phyloP scores from a whole-genome alignment of 2,797 vertebrate genomes.

The Pangasius djambal region DNA sequence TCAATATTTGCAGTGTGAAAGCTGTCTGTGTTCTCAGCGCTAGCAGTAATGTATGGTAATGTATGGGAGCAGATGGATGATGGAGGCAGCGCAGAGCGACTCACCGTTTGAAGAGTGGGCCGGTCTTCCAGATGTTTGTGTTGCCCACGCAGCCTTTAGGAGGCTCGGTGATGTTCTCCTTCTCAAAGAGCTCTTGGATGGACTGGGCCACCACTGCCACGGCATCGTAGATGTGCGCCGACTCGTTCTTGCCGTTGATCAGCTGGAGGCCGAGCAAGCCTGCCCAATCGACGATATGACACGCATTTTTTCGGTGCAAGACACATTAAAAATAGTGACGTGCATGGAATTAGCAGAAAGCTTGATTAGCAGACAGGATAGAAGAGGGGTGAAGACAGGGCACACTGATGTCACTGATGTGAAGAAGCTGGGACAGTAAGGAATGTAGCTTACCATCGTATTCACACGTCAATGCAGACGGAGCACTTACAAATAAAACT shows the following conservation, averaged over 20 bases:
- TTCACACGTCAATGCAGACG: conserved; percentile 66
- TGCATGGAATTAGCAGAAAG: conserved; percentile 47
- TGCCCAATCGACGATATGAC: conserved; percentile 63
- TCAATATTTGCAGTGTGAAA: conserved; percentile 49
- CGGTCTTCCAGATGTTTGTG: conserved; percentile 92
- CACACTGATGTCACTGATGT: conserved; percentile 59
- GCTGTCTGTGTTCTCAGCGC: conserved; percentile 37
- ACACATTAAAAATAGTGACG: conserved; percentile 39
- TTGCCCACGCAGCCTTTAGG: conserved; percentile 88
- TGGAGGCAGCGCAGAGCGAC: conserved; percentile 13
- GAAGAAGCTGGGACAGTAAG: conserved; percentile 65
- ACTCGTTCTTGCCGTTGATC: conserved; percentile 89
- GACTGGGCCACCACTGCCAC: conserved; percentile 87
- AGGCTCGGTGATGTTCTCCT: conserved; percentile 89
- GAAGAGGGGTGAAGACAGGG: conserved; percentile 34
- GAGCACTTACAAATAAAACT: conserved; percentile 61
- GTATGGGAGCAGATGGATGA: conserved; percentile 51
- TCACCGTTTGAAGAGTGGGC: conserved; percentile 89
- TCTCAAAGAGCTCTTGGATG: conserved; percentile 87
- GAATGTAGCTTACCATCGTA: conserved; percentile 76
- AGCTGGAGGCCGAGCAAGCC: conserved; percentile 89
- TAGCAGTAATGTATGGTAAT: conserved; percentile 51
- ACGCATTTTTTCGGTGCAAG: conserved; percentile 10
- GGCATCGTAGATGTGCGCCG: conserved; percentile 86
- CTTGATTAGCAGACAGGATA: conserved; percentile 48